Conservation (phyloP, 2,797 vertebrate genomes). For the Rhynchonycteris naso region DNA sequence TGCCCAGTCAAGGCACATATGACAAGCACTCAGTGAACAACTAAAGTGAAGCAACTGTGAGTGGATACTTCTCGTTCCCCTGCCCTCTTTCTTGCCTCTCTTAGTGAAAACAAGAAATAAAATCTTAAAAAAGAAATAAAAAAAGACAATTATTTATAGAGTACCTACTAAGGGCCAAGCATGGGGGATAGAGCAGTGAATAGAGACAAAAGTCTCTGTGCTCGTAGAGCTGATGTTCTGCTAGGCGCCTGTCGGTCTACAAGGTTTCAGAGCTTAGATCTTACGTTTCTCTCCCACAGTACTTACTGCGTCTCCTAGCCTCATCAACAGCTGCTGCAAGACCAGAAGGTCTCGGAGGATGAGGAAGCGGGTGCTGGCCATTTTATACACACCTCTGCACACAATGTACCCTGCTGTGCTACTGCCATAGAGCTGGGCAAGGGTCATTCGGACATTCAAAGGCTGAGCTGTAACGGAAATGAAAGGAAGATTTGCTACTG, state of each 20-base stretch:
- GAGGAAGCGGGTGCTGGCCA: slow-evolving; percentile 90
- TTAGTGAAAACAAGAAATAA: too few relatives aligned
- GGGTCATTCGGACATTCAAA: slow-evolving; percentile 87
- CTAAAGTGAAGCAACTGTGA: too few relatives aligned
- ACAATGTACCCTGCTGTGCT: slow-evolving; percentile 85
- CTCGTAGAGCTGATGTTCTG: not conserved
- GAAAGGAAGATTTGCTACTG: not conserved
- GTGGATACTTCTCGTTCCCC: too few relatives aligned
- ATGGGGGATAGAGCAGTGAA: not conserved
- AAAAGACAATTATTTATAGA: not conserved
- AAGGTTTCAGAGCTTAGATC: not conserved
- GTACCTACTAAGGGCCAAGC: not conserved
- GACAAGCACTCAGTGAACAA: too few relatives aligned
- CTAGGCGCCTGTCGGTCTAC: not conserved
- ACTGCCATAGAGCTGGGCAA: slow-evolving; percentile 93
- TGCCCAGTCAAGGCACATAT: too few relatives aligned
- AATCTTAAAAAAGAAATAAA: too few relatives aligned
- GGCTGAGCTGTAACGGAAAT: slow-evolving; percentile 86
- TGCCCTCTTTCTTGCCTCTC: too few relatives aligned
- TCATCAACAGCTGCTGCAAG: slow-evolving; percentile 93
- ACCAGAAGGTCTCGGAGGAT: slow-evolving; percentile 95
- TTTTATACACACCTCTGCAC: slow-evolving; percentile 90
- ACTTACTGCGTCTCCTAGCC: slow-evolving; percentile 91
- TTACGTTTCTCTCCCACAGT: not conserved
- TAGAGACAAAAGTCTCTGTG: not conserved